phyloP scores from a whole-genome alignment of 2,888 invertebrate species.

The Microctonus brassicae region DNA sequence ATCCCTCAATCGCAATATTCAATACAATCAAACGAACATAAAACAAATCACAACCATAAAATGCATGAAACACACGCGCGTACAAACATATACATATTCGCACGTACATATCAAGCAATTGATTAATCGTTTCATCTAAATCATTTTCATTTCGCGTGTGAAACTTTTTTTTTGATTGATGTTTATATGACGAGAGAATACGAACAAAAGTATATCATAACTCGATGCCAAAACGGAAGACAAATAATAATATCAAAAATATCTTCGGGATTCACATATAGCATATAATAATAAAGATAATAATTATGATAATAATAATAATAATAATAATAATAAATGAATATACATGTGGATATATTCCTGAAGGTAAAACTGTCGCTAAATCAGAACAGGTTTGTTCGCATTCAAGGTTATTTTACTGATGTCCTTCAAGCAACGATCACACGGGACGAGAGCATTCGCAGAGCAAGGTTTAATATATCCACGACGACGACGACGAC shows the following conservation, averaged over 20 bases:
- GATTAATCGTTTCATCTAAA: conserved; percentile 21
- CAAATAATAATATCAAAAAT: neutral
- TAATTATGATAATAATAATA: no score
- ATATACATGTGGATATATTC: neutral
- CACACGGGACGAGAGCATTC: conserved; percentile 14
- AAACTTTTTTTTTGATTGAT: conserved; percentile 17
- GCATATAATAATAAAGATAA: no score
- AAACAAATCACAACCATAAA: conserved; percentile 13
- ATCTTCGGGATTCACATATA: neutral
- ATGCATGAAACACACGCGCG: neutral
- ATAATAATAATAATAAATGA: no score
- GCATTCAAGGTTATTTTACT: conserved; percentile 32
- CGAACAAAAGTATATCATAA: conserved; percentile 4
- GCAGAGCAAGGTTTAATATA: conserved; percentile 23
- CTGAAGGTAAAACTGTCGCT: conserved; percentile 32
- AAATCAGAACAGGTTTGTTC: conserved; percentile 36
- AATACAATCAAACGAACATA: conserved; percentile 14
- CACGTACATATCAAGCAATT: neutral
- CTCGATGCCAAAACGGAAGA: neutral
- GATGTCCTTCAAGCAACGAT: conserved; percentile 26
- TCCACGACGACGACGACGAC: neutral
- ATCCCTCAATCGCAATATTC: neutral
- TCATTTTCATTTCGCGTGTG: neutral
- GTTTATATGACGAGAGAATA: conserved; percentile 10
- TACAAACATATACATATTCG: no score